phyloP scores from a whole-genome alignment of 2,113 vertebrate species.

The Atlantisia rogersi region DNA sequence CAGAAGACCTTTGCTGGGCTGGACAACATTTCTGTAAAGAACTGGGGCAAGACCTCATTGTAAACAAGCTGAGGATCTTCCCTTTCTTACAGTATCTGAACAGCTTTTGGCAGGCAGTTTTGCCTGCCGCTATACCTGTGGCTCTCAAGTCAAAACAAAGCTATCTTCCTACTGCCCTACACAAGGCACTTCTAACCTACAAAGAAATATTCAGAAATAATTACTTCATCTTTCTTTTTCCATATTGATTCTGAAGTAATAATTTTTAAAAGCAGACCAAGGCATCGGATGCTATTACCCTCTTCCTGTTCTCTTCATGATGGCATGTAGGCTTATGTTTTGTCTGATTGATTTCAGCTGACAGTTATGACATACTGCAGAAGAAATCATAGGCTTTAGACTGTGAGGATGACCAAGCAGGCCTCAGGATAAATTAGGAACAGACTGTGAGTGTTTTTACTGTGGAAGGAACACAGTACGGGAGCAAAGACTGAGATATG shows the following conservation, averaged over 20 bases:
- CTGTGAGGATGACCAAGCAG: neutral
- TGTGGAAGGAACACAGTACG: neutral
- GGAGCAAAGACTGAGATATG: neutral
- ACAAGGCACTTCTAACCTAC: neutral
- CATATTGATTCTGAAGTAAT: neutral
- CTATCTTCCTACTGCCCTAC: neutral
- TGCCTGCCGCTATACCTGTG: neutral
- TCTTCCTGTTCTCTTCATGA: neutral
- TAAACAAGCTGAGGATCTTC: neutral
- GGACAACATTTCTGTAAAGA: neutral
- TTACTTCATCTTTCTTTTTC: neutral
- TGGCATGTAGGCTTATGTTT: neutral
- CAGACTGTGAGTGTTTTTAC: neutral
- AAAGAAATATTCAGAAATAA: neutral
- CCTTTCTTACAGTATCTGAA: neutral
- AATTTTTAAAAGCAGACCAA: neutral
- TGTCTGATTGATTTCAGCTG: neutral
- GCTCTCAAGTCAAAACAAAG: neutral
- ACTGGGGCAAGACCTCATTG: accelerated
- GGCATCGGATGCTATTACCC: neutral
- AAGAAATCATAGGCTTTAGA: neutral
- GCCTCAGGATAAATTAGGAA: neutral
- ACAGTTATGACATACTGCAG: neutral
- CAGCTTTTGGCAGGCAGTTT: neutral
- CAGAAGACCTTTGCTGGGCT: neutral